These are phyloP conservation scores for Heliconius aoede DNA, from an alignment of 2,888 invertebrate species.

Conservation along the genomic window DNA sequence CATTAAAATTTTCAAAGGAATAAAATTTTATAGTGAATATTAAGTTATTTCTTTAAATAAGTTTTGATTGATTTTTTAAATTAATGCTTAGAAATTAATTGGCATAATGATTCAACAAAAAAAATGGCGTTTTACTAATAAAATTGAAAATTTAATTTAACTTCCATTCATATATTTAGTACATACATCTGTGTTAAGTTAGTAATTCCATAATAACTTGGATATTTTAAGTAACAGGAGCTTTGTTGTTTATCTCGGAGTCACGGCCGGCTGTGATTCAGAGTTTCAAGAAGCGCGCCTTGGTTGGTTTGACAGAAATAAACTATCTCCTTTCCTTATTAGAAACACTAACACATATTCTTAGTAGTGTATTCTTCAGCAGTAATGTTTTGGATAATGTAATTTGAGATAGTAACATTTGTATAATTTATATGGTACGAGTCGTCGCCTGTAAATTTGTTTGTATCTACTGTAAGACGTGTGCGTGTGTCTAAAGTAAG, in stretches of 20 bases:
- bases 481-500: background rate
- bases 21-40: too few relatives aligned
- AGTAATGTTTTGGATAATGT: background rate
- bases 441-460: background rate
- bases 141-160: too few relatives aligned
- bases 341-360: conserved; percentile 2
- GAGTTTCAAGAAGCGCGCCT: conserved; percentile 36
- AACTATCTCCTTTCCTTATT: conserved; percentile 27
- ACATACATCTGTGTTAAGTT: background rate
- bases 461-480: background rate
- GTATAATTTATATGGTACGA: background rate
- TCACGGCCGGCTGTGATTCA: conserved; percentile 32
- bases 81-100: too few relatives aligned
- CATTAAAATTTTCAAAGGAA: background rate
- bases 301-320: conserved; percentile 24
- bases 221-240: background rate
- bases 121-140: too few relatives aligned
- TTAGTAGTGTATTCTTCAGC: background rate
- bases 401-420: background rate
- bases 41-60: too few relatives aligned
- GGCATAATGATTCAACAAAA: too few relatives aligned
- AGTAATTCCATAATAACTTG: background rate
- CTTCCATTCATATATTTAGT: too few relatives aligned
- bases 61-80: too few relatives aligned
- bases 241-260: conserved; percentile 8